phyloP scores from a whole-genome alignment of 2,113 vertebrate species.

The Protobothrops flavoviridis region DNA sequence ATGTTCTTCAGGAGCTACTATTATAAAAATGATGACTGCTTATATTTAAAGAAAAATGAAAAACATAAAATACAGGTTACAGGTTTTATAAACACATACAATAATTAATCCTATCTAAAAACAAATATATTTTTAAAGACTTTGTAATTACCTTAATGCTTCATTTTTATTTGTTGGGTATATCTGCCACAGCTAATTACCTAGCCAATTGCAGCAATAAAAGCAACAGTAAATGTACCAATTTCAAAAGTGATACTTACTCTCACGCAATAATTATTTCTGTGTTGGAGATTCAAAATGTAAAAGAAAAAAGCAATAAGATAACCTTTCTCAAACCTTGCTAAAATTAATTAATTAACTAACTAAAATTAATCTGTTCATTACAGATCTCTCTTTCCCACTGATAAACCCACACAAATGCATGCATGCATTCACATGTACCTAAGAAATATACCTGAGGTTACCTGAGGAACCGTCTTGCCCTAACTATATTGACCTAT shows the following conservation, averaged over 20 bases:
- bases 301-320: background rate
- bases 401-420: background rate
- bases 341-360: background rate
- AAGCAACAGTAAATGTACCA: background rate
- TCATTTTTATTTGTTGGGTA: background rate
- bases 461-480: background rate
- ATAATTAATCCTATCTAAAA: background rate
- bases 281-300: background rate
- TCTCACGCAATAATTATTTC: background rate
- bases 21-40: background rate
- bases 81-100: background rate
- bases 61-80: background rate
- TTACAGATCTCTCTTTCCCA: background rate
- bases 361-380: background rate
- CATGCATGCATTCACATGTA: background rate
- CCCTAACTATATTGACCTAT: background rate
- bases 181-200: background rate
- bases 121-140: conserved; percentile 4
- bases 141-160: background rate
- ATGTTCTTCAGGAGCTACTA: background rate
- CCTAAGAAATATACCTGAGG: background rate
- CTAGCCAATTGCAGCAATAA: background rate
- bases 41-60: background rate
- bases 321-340: background rate
- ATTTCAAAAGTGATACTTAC: background rate